Evolutionary conservation across 2,888 invertebrate species (phyloP), one percentile per base, ranked within the genome.

Genomic region (Bombylius major): DNA sequence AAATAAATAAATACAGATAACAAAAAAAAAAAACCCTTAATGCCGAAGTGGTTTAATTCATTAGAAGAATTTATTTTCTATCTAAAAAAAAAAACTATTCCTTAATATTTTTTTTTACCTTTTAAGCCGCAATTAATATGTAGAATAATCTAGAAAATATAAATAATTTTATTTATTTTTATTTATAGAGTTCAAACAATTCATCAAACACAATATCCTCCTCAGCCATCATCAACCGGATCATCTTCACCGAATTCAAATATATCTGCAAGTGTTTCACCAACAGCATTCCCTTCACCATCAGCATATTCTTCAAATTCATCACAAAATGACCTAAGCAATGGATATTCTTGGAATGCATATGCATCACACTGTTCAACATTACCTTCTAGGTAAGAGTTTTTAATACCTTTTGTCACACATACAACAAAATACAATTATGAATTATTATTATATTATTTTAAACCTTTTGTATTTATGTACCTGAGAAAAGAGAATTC

Each of bases 151-250:
- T 23, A 23, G 23, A 23, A 23, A 23, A 23, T 23, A 23, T 3
- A 23, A 23, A 23, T 23, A 23, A 23, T 23, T 36, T 36, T 36
- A 11, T 42, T 42, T 42, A 8, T 42, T 42, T 14, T 42, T 42
- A 7, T 12, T 4, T 50, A 23, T 42, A 55, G 55, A 42, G 48
- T 55, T 2, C 50, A 55, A 14, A 56, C 58, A 12, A 53, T 58
- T 31, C 56, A 54, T 39, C 60, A 60, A 46, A 57, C 60, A 36
- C 60, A 60, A 53, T 73, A 73, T 67, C 74, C 73, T 61, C 68
- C 71, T 51, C 73, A 70, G 62, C 64, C 72, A 50, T 71, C 73
- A 48, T 74, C 73, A 23, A 71, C 72, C 14, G 73, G 73, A 53
- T 73, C 73, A 33, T 67, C 65, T 31, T 71, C 72, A 49, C 70